phyloP scores from a whole-genome alignment of 2,797 vertebrate genomes.

The Melanotaenia nigrans region DNA sequence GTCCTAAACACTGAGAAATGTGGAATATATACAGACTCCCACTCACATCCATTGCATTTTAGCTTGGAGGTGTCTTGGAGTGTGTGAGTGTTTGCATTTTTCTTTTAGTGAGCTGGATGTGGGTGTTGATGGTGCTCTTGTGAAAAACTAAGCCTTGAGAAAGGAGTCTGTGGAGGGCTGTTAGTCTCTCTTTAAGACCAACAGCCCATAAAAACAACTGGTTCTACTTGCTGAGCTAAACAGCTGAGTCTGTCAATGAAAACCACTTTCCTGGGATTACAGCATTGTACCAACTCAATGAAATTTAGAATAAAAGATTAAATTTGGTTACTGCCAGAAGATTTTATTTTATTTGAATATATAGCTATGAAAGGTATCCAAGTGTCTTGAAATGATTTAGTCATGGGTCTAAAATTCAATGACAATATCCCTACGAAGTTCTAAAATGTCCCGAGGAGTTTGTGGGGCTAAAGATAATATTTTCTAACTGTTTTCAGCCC shows the following conservation, averaged over 20 bases:
- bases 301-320: no score
- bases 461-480: no score
- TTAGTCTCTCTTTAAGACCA: conserved; percentile 32
- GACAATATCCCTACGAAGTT: no score
- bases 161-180: conserved; percentile 30
- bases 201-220: conserved; percentile 22
- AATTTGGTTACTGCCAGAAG: no score
- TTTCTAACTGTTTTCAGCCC: no score
- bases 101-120: conserved; percentile 40
- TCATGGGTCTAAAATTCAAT: neutral
- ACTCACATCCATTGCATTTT: conserved; percentile 20
- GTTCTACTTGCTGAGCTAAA: conserved; percentile 11
- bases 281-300: neutral
- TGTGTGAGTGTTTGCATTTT: conserved; percentile 15
- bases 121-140: conserved; percentile 40
- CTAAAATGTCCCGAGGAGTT: no score
- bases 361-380: neutral
- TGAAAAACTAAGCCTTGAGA: conserved; percentile 35
- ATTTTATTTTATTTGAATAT: neutral
- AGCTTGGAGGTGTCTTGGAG: conserved; percentile 10
- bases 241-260: neutral
- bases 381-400: no score
- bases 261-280: neutral
- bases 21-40: conserved; percentile 19
- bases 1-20: conserved; percentile 31